These are phyloP conservation scores for Xerus rutilus DNA, from an alignment of 2,797 vertebrate species.

Conservation along the genomic window DNA sequence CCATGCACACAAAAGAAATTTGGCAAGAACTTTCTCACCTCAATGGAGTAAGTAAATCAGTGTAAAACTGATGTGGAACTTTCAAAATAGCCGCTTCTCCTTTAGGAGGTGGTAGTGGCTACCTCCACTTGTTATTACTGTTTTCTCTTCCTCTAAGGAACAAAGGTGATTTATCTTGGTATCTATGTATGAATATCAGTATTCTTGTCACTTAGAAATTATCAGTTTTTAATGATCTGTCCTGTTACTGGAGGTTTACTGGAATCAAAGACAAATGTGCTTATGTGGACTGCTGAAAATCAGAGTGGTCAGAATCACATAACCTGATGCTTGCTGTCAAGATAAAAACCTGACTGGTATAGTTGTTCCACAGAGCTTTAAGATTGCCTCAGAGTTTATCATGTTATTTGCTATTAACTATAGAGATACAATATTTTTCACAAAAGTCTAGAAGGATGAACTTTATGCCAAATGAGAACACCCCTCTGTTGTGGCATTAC, in stretches of 20 bases:
- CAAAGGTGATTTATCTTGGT: constrained; percentile 5
- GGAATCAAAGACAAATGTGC: background rate
- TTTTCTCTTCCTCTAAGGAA: constrained; percentile 20
- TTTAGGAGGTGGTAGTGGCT: background rate
- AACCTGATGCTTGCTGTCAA: background rate
- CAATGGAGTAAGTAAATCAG: background rate
- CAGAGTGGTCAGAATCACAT: background rate
- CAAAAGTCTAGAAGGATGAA: background rate
- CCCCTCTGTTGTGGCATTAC: background rate
- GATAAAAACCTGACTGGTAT: background rate
- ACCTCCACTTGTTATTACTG: background rate
- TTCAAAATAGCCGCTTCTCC: constrained; percentile 28
- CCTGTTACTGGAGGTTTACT: background rate
- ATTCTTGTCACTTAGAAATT: constrained; percentile 19
- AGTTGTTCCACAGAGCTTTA: background rate
- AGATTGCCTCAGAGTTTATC: background rate
- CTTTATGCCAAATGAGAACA: background rate
- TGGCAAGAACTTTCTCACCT: background rate
- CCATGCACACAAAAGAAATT: constrained; percentile 15
- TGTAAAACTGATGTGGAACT: background rate
- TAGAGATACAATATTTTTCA: background rate
- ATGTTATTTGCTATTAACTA: constrained; percentile 22
- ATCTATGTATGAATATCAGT: background rate
- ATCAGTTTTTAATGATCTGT: background rate
- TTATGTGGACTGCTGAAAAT: background rate